Evolutionary conservation across 2,797 vertebrate species (phyloP).

Genomic region (Arctocebus calabarensis): DNA sequence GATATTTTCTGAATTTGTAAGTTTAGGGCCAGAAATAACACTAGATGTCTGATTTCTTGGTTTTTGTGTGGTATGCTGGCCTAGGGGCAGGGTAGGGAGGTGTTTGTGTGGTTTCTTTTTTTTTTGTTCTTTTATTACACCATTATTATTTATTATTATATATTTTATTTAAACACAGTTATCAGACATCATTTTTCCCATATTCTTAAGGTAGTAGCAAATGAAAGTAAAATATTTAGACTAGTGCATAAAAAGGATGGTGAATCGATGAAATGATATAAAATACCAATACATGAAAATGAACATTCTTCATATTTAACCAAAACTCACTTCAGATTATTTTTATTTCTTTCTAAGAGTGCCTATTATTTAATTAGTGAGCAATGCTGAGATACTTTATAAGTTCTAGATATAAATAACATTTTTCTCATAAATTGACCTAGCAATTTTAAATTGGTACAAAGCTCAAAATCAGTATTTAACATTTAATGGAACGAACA

Average conservation of each 20-base stretch:
- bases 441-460: slow-evolving; percentile 89
- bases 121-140: not conserved
- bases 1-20: slow-evolving; percentile 52
- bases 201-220: not conserved
- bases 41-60: slow-evolving; percentile 22
- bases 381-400: slow-evolving; percentile 72
- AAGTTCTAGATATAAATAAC: slow-evolving; percentile 82
- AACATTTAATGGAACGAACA: slow-evolving; percentile 94
- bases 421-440: slow-evolving; percentile 87
- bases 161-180: not conserved
- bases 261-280: slow-evolving; percentile 28
- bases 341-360: slow-evolving; percentile 76
- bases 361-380: slow-evolving; percentile 81
- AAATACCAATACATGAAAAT: slow-evolving; percentile 54
- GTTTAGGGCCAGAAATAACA: slow-evolving; percentile 32
- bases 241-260: not conserved
- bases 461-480: slow-evolving; percentile 92
- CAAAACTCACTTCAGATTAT: slow-evolving; percentile 73
- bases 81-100: not conserved
- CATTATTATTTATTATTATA: not conserved
- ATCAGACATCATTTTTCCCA: not conserved
- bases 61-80: slow-evolving; percentile 51
- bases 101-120: not conserved
- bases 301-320: slow-evolving; percentile 70
- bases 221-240: slow-evolving; percentile 37